phyloP scores from a whole-genome alignment of 2,888 invertebrate genomes.

The Belgica antarctica region DNA sequence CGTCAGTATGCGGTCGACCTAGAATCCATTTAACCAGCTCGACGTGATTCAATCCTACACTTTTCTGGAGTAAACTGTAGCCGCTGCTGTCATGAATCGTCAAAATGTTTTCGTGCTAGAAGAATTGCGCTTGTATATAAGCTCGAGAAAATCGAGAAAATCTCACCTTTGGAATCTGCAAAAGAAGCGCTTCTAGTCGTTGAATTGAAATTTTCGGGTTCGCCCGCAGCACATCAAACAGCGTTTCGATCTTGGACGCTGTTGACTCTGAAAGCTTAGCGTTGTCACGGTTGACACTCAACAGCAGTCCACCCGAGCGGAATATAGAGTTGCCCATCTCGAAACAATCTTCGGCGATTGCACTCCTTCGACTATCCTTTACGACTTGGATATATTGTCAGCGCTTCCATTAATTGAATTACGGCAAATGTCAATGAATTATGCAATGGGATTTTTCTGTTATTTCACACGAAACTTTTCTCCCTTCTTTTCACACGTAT shows the following conservation, averaged over 20 bases:
- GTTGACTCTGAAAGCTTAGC: conserved; percentile 58
- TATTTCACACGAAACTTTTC: no score
- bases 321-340: conserved; percentile 39
- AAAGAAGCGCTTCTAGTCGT: conserved; percentile 63
- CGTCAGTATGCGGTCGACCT: conserved; percentile 63
- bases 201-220: conserved; percentile 67
- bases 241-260: conserved; percentile 61
- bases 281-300: conserved; percentile 36
- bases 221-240: conserved; percentile 66
- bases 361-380: no score
- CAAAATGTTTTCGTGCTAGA: conserved; percentile 66
- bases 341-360: no score
- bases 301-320: conserved; percentile 28
- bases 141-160: neutral
- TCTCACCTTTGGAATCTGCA: conserved; percentile 62
- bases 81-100: conserved; percentile 66
- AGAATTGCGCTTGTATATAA: no score
- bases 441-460: conserved; percentile 1
- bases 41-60: conserved; percentile 68
- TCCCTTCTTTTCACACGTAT: neutral
- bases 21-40: conserved; percentile 68
- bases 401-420: neutral
- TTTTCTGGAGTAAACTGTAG: conserved; percentile 70
- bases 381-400: no score
- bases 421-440: neutral